Percentiles rank a stretch among this genome's conserved stretches.
Conservation (phyloP, 64 coral and sea anemone genomes). For the Montipora capricornis region DNA sequence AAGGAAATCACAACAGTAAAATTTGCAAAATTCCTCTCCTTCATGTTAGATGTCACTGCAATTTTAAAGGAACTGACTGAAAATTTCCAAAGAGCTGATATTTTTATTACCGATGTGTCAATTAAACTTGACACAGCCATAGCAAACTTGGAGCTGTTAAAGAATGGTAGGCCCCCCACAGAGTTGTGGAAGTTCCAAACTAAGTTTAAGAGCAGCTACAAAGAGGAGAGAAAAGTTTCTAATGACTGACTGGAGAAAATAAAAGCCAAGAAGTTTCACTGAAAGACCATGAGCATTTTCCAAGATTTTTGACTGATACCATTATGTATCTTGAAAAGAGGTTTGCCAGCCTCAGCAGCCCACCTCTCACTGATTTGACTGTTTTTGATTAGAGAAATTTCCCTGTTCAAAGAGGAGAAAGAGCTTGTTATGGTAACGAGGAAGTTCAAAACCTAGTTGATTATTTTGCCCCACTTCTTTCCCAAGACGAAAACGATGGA, state of each 20-base stretch:
- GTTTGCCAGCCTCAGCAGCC: slow-evolving; percentile 15
- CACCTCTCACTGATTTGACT: slow-evolving; percentile 40
- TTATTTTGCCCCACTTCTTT: slow-evolving; percentile 41
- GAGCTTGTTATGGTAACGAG: slow-evolving; percentile 34
- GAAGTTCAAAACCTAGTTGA: slow-evolving; percentile 3
- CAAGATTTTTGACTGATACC: slow-evolving; percentile 30
- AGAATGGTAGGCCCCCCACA: no score
- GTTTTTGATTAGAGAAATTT: slow-evolving; percentile 64
- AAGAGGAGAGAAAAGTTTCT: slow-evolving; percentile 15
- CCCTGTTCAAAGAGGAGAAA: slow-evolving; percentile 35
- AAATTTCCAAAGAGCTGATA: slow-evolving; percentile 42
- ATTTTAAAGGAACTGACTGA: slow-evolving; percentile 38
- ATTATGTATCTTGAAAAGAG: slow-evolving; percentile 34
- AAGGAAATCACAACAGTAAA: slow-evolving; percentile 53
- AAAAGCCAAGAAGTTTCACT: slow-evolving; percentile 10
- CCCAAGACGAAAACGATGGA: slow-evolving; percentile 26
- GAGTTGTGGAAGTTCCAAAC: slow-evolving; percentile 37
- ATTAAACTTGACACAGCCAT: slow-evolving; percentile 59
- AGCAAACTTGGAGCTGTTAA: slow-evolving; percentile 47
- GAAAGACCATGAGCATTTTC: not conserved
- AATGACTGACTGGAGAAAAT: not conserved
- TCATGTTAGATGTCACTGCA: slow-evolving; percentile 60
- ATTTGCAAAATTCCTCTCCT: slow-evolving; percentile 57
- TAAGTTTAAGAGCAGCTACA: slow-evolving; percentile 39
- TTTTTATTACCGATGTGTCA: slow-evolving; percentile 63